Base-by-base conservation (phyloP, 2,797 vertebrate genomes). In the Morus bassanus region DNA sequence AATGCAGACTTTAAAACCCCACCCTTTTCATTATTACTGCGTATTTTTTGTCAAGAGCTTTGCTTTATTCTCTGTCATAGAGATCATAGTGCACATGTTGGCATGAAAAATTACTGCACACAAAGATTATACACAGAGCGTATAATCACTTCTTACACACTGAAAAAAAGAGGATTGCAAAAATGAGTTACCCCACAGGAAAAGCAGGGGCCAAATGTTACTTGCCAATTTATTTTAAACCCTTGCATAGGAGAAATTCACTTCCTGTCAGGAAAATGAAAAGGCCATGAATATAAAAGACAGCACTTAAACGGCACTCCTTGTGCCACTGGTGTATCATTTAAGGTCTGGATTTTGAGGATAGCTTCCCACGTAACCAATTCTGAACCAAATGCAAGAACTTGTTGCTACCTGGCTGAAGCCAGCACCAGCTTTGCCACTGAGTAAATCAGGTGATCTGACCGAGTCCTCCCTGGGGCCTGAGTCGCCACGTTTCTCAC, bases 361-460 rank as follows among this genome's bases (percentile, higher is more conserved):
- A 15, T 6, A 70, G 22, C 57, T 83, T 72, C 43, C 63, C 43
- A 57, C 25, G 76, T 19, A 57, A 3, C 4, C 35, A 54, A 2
- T 30, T 60, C n/a, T 48, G 46, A 92, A 64, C 7, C 28, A 59
- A 83, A 83, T 13, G 9, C 27, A 74, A 57, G 48, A 80, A 48
- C 23, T 53, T n/a, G 7, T 13, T 83, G 65, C 85, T 83, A 50
- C 60, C 67, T 54, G n/a, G 27, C 27, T 91, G 59, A 87, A 92
- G 41, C 11, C 68, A 94, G 68, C 30, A 72, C 54, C 37, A 74
- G 50, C 33, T 89, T 45, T 53, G 81, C 48, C 61, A 72, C n/a
- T 6, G 46, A 59, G 51, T 73, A 69, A 63, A 77, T n/a, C 3
- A 3, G 51, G 39, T 0, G 0, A 79, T 46, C 13, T 0, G 0